These are phyloP conservation scores for Platypus cylindrus DNA, from an alignment of 2,888 invertebrate species.

Conservation along the genomic window DNA sequence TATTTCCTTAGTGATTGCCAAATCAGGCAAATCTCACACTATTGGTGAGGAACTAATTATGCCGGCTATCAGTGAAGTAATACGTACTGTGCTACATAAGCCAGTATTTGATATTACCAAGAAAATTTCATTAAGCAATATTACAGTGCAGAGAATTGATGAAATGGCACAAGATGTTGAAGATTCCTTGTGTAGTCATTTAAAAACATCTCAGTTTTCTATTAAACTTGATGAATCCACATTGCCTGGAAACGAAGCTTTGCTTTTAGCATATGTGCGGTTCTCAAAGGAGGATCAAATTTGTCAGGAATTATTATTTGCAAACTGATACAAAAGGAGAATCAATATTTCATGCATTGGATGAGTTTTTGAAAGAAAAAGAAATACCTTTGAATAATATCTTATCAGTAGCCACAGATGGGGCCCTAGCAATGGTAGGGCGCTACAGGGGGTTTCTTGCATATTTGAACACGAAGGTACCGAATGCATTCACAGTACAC, in stretches of 20 bases:
- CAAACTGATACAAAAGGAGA: constrained; percentile 7
- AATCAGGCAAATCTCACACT: no score
- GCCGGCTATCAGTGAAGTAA: constrained; percentile 7
- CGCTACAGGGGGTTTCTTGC: constrained; percentile 7
- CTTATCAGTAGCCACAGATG: constrained; percentile 8
- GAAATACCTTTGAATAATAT: constrained; percentile 8
- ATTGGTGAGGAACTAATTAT: no score
- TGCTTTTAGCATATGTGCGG: not conserved
- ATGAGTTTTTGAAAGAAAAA: constrained; percentile 5
- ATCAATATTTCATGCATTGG: constrained; percentile 8
- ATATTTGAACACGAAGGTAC: constrained; percentile 6
- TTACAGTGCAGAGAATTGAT: not conserved
- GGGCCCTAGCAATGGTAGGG: constrained; percentile 8
- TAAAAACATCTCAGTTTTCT: no score
- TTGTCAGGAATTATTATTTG: constrained; percentile 6
- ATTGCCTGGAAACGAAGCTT: no score
- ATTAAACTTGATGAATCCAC: no score
- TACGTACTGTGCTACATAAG: no score
- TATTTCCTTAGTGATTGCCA: not conserved
- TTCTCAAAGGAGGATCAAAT: constrained; percentile 5
- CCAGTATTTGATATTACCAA: no score
- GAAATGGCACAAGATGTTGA: no score
- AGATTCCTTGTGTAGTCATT: no score
- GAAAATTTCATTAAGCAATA: not conserved
- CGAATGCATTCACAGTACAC: constrained; percentile 10